Evolutionary conservation across 2,797 vertebrate genomes (phyloP).

Genomic region (Brotula barbata): DNA sequence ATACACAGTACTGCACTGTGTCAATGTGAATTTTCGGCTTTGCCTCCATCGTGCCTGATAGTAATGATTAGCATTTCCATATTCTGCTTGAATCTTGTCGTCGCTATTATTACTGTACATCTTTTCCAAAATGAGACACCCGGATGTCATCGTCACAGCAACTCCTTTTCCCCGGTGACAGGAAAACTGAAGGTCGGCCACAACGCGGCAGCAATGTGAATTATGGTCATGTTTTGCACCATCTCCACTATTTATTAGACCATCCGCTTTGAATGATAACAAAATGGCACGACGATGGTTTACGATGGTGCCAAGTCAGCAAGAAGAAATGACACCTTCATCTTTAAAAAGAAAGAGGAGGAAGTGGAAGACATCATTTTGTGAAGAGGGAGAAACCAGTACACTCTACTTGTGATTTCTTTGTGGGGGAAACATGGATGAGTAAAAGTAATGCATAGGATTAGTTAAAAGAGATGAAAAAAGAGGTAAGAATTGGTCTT

Average conservation of each 20-base stretch:
- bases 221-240: neutral
- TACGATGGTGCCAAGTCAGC: constrained; percentile 1
- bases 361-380: neutral
- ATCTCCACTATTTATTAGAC: neutral
- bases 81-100: too few species aligned
- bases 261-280: neutral
- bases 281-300: neutral
- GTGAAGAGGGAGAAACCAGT: neutral
- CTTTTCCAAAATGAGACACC: neutral
- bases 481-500: too few species aligned
- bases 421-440: too few species aligned
- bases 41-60: too few species aligned
- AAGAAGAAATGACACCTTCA: neutral
- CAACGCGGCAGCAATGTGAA: neutral
- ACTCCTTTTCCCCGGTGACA: neutral
- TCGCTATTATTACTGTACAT: neutral
- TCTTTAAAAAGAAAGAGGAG: constrained; percentile 1
- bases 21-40: too few species aligned
- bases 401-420: too few species aligned
- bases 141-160: neutral
- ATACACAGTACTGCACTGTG: too few species aligned
- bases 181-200: neutral
- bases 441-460: neutral
- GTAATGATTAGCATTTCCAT: too few species aligned
- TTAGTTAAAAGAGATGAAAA: too few species aligned